These are phyloP conservation scores for Crocuta crocuta DNA, from an alignment of 2,113 vertebrate genomes.

Conservation along the genomic window DNA sequence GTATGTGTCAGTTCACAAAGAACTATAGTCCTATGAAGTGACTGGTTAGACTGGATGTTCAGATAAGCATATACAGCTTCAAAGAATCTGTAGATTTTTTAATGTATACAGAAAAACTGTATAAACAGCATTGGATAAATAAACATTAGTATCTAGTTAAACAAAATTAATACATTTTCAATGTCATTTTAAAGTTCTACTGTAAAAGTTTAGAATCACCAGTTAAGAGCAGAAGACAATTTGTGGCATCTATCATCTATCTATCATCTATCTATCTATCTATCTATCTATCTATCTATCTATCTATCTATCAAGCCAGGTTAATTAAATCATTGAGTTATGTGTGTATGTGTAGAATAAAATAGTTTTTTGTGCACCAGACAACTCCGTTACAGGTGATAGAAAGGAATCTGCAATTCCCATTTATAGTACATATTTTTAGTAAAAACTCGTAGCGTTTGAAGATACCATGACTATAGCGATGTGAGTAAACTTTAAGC, in stretches of 20 bases:
- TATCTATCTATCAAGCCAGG: not conserved
- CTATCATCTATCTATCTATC: too few species aligned
- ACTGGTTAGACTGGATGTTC: not conserved
- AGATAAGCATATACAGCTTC: not conserved
- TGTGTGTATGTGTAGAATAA: not conserved
- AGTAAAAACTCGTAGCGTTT: constrained; percentile 17
- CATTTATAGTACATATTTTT: constrained; percentile 44
- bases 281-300: not conserved
- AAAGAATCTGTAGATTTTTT: constrained; percentile 48
- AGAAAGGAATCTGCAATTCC: constrained; percentile 1
- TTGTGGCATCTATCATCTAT: not conserved
- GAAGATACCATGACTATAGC: not conserved
- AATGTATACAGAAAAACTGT: constrained; percentile 14
- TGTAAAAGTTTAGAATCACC: not conserved
- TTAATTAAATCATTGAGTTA: not conserved
- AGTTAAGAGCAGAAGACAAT: not conserved
- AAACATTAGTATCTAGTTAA: not conserved
- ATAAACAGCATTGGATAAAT: not conserved
- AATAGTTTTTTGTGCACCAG: not conserved
- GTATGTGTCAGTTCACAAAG: constrained; percentile 60
- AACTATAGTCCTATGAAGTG: constrained; percentile 31
- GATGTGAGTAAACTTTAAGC: not conserved
- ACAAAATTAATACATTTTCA: not conserved
- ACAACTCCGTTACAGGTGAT: not conserved
- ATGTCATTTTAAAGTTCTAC: constrained; percentile 28